Evolutionary conservation across 2,113 vertebrate species (phyloP).

Genomic region (Rhegmatorhina hoffmannsi): DNA sequence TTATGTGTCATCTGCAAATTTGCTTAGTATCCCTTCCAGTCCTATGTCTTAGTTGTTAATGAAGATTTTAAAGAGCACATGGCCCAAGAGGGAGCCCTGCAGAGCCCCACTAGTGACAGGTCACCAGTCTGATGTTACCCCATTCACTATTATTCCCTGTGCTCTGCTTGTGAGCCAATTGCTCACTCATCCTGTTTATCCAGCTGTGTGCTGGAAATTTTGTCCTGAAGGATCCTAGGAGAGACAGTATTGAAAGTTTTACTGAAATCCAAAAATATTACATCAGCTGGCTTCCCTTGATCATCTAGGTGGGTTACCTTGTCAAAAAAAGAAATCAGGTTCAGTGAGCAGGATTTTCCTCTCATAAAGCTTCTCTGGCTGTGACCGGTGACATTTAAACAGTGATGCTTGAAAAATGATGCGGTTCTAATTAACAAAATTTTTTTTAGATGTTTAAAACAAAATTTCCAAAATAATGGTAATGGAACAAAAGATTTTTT

Average conservation of each 20-base stretch:
- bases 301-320: background rate
- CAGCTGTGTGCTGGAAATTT: background rate
- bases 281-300: background rate
- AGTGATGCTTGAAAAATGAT: background rate
- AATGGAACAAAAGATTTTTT: background rate
- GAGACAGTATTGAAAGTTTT: background rate
- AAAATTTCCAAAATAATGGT: background rate
- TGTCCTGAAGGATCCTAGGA: background rate
- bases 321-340: background rate
- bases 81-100: background rate
- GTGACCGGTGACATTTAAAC: background rate
- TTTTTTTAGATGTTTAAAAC: background rate
- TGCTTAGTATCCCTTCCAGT: background rate
- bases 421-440: background rate
- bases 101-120: background rate
- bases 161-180: background rate
- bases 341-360: background rate
- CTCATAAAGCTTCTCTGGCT: background rate
- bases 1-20: background rate
- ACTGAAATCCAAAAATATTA: background rate
- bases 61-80: background rate
- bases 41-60: background rate
- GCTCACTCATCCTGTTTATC: background rate
- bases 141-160: background rate
- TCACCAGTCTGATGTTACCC: background rate